Conservation (phyloP, 2,888 invertebrate species). For the Caenorhabditis wallacei region DNA sequence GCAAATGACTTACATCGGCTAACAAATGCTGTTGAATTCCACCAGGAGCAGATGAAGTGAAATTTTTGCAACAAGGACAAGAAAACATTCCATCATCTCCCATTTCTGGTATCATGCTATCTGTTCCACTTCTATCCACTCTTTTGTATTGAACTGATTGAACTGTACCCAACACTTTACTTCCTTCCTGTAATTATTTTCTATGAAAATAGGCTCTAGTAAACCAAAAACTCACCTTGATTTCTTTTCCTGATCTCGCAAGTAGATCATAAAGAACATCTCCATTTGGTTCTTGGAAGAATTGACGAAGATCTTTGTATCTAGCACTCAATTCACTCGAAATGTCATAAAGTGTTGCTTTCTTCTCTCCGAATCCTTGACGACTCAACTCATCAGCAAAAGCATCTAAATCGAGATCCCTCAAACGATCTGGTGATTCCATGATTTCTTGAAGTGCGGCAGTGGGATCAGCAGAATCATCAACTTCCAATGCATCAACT, state of each 20-base stretch:
- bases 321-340: constrained; percentile 94
- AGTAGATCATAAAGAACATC: constrained; percentile 54
- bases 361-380: constrained; percentile 88
- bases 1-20: constrained; percentile 34
- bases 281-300: constrained; percentile 64
- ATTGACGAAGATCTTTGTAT: constrained; percentile 80
- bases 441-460: constrained; percentile 97
- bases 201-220: background rate
- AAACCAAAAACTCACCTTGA: constrained; percentile 31
- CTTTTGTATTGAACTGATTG: constrained; percentile 62
- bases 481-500: constrained; percentile 96
- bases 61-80: constrained; percentile 54
- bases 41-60: constrained; percentile 19
- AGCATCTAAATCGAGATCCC: constrained; percentile 96
- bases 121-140: constrained; percentile 24
- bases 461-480: constrained; percentile 87
- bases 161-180: constrained; percentile 64
- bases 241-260: constrained; percentile 54
- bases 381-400: constrained; percentile 97
- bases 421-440: constrained; percentile 89
- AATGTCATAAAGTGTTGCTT: constrained; percentile 96
- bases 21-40: constrained; percentile 55
- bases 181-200: constrained; percentile 6
- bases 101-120: constrained; percentile 39
- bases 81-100: constrained; percentile 42